Percentiles rank a stretch among this genome's conserved stretches.
phyloP scores from a whole-genome alignment of 2,797 vertebrate species.

The Microhierax caerulescens region DNA sequence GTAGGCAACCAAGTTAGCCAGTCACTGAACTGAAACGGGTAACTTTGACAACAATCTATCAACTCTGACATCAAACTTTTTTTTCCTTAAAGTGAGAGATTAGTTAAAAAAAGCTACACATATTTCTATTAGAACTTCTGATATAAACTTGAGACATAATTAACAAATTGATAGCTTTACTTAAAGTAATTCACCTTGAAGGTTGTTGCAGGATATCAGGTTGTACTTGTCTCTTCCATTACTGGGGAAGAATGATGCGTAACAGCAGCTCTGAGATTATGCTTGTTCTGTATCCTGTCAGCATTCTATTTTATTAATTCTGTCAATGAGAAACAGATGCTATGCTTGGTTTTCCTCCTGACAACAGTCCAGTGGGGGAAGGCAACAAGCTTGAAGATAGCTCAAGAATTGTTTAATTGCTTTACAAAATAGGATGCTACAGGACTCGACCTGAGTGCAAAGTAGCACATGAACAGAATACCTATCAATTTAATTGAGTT shows the following conservation, averaged over 20 bases:
- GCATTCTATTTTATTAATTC: conserved; percentile 16
- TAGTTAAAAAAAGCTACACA: not conserved
- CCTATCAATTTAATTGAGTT: not conserved
- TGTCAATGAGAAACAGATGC: conserved; percentile 14
- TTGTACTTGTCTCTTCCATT: not conserved
- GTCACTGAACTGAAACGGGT: not conserved
- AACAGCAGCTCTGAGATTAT: not conserved
- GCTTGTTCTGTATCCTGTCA: not conserved
- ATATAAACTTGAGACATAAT: not conserved
- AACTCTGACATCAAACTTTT: not conserved
- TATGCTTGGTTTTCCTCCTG: not conserved
- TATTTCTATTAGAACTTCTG: not conserved
- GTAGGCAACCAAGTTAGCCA: not conserved
- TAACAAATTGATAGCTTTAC: not conserved
- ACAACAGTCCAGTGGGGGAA: not conserved
- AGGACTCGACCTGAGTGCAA: not conserved
- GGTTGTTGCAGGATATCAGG: not conserved
- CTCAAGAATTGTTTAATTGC: not conserved
- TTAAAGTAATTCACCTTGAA: not conserved
- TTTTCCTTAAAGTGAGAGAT: not conserved
- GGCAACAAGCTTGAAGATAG: not conserved
- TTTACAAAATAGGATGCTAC: not conserved
- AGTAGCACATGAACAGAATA: not conserved
- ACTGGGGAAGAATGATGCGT: not conserved
- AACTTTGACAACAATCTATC: not conserved